Evolutionary conservation across 2,113 vertebrate genomes (phyloP), one percentile per base, ranked within the genome.

Genomic region (Tonatia bakeri): DNA sequence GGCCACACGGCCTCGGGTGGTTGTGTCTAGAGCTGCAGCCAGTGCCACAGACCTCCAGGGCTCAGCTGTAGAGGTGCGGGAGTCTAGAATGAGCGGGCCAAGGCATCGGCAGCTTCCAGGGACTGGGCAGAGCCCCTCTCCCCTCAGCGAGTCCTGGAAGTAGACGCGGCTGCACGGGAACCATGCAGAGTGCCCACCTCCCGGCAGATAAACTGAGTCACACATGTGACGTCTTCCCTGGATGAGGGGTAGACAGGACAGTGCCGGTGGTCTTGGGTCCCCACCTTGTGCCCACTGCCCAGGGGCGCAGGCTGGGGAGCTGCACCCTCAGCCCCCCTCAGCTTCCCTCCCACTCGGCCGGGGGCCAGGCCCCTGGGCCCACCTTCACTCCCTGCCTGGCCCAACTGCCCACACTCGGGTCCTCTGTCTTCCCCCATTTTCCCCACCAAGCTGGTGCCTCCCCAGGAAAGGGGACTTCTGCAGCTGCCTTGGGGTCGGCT

Each of bases 211-310:
- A 67, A 33, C 88, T 5, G 33, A 54, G 61, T 54, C 47, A 84
- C 28, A 15, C 0, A 2, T 4, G 33, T 24, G 33, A 9, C 5
- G 2, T 24, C 56, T 61, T 54, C 36, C 33, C 38, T 77, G 50
- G 45, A 13, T 8, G n/a, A 83, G 17, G 64, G 4, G 38, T 4
- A 26, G 36, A 20, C 10, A 33, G 36, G 70, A 16, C 4, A 69
- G 56, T 0, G 0, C 13, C 19, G 0, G 0, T 6, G 7, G 40
- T 28, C n/a, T 24, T 9, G 38, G 69, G 72, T 12, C 6, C 26
- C 43, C 17, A 4, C 36, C 2, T 9, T 26, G 22, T 31, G 31
- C 64, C 6, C 14, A 0, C 19, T 36, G 33, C 12, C 38, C 0
- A 0, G 5, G 40, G 61, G 67, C 7, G 54, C 67, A 17, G 80